These are phyloP conservation scores for Gobius niger DNA, from an alignment of 2,113 vertebrate species.

Conservation along the genomic window DNA sequence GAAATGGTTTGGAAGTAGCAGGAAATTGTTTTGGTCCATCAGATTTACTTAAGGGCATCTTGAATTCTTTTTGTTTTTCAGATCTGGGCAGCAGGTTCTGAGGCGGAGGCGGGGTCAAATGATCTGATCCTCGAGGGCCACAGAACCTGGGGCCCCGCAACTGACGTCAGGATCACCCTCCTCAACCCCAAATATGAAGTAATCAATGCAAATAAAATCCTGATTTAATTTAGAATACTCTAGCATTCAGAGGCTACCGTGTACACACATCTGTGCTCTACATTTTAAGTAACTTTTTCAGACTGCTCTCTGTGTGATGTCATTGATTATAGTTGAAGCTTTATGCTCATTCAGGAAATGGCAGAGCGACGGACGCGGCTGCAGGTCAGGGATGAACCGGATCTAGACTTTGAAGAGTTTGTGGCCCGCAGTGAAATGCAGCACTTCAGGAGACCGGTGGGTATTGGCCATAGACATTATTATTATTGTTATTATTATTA, in stretches of 20 bases:
- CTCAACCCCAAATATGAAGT: slow-evolving; percentile 77
- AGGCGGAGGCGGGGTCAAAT: slow-evolving; percentile 61
- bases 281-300: too few relatives aligned
- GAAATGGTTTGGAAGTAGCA: too few relatives aligned
- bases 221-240: too few relatives aligned
- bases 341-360: slow-evolving; percentile 65
- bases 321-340: too few relatives aligned
- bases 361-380: slow-evolving; percentile 73
- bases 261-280: too few relatives aligned
- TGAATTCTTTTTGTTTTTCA: slow-evolving; percentile 36
- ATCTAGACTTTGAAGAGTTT: slow-evolving; percentile 72
- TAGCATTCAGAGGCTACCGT: too few relatives aligned
- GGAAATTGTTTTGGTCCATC: neutral
- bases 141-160: slow-evolving; percentile 74
- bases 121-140: slow-evolving; percentile 80
- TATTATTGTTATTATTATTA: too few relatives aligned
- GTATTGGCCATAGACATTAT: neutral
- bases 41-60: neutral
- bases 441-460: slow-evolving; percentile 74
- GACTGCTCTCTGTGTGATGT: too few relatives aligned
- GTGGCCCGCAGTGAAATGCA: slow-evolving; percentile 63
- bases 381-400: slow-evolving; percentile 59
- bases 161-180: slow-evolving; percentile 72
- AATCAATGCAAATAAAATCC: slow-evolving; percentile 36
- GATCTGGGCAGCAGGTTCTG: slow-evolving; percentile 83